Evolutionary conservation across 2,113 vertebrate genomes (phyloP), one percentile per base, ranked within the genome.

Genomic region (Camelus dromedarius): DNA sequence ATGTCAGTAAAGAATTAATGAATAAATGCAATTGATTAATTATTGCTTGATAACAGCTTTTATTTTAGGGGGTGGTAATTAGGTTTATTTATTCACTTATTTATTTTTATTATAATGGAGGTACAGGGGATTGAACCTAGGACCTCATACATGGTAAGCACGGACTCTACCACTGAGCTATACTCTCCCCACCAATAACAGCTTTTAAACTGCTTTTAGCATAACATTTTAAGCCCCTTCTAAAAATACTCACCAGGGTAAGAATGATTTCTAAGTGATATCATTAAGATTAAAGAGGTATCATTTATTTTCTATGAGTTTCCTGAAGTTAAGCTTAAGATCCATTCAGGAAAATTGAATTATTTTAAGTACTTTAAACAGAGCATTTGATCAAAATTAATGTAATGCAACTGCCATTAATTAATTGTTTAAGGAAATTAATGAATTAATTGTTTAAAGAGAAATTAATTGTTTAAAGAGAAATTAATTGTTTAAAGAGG

Each of bases 301-400:
- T 28, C 30, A 62, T 54, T 91, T 62, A 48, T 85, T 91, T 93
- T 86, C 75, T 28, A 62, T 26, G 20, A 64, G 8, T 73, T 24
- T 93, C 24, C 20, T 75, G 24, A 89, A 89, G 72, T 88, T 38
- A 76, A 89, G 4, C 12, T 72, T 54, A 26, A 12, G 4, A 24
- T 84, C 8, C 67, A 81, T 54, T 66, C 19, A 50, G 72, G 12
- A 83, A 95, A 96, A 95, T 5, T 26, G 24, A 92, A 69, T 54
- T 18, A 56, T 87, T 93, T 89, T 89, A 72, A 24, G 9, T 70
- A 52, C 48, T 94, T 94, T 62, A 73, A 67, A 86, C 9, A 89
- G 26, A 19, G 3, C 19, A 64, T 50, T 42, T 42, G 38, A 42
- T 42, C 38, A 42, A 42, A 42, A 42, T 42, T 4, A 42, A 42